Percentiles rank a stretch among this genome's conserved stretches.
These are phyloP conservation scores for Palloptera scutellata DNA, from an alignment of 2,888 invertebrate genomes.

Conservation along the genomic window DNA sequence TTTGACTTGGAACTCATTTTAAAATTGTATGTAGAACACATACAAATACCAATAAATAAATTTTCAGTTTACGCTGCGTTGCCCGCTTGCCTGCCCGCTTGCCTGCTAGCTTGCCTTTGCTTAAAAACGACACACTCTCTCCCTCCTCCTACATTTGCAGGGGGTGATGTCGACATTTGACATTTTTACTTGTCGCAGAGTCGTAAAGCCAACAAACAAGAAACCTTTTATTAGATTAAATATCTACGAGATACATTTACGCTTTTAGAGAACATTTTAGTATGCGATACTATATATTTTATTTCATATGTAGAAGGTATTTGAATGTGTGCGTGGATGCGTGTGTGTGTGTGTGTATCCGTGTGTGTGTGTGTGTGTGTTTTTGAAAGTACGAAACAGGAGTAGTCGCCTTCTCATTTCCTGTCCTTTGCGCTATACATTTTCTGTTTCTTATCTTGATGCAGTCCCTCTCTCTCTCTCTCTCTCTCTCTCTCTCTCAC, in stretches of 20 bases:
- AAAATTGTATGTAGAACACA: neutral
- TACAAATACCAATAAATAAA: neutral
- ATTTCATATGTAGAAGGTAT: too few species aligned
- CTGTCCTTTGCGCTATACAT: neutral
- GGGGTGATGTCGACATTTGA: slow-evolving; percentile 7
- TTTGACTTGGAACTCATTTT: too few species aligned
- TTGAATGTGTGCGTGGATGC: neutral
- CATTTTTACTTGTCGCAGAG: slow-evolving; percentile 22
- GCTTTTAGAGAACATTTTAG: slow-evolving; percentile 29
- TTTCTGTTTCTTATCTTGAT: slow-evolving; percentile 3
- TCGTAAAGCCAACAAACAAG: slow-evolving; percentile 33
- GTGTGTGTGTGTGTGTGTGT: slow-evolving; percentile 14
- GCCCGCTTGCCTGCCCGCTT: neutral
- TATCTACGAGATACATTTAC: slow-evolving; percentile 41
- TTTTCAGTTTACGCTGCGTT: neutral
- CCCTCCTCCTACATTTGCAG: neutral
- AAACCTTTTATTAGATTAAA: slow-evolving; percentile 45
- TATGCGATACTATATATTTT: too few species aligned
- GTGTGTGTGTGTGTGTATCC: slow-evolving; percentile 5
- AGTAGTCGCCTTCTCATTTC: slow-evolving; percentile 16
- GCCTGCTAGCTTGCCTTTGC: neutral
- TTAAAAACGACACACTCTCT: neutral
- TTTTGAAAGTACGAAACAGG: slow-evolving; percentile 23
- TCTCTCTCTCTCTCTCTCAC: neutral
- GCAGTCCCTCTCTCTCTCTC: neutral